A percentile compares a stretch with the other conserved stretches of the same genome.
phyloP scores from a whole-genome alignment of 2,113 vertebrate species.

The Microcebus tavaratra region DNA sequence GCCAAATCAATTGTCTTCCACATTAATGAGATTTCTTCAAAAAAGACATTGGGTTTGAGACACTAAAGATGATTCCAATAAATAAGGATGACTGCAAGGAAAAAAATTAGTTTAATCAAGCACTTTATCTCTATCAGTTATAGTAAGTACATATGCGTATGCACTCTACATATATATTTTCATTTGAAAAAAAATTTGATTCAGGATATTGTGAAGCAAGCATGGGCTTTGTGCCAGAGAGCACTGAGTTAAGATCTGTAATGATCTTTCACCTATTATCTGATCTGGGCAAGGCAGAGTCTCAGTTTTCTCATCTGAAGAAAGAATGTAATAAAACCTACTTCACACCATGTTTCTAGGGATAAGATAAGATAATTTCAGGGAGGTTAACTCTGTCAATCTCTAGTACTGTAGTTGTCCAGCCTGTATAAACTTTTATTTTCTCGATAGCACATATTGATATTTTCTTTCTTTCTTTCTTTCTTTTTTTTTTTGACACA shows the following conservation, averaged over 20 bases:
- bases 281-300: background rate
- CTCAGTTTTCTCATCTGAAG: background rate
- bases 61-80: background rate
- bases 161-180: background rate
- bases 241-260: background rate
- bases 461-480: background rate
- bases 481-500: no score
- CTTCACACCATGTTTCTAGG: background rate
- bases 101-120: background rate
- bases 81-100: background rate
- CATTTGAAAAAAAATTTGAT: background rate
- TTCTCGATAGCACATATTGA: background rate
- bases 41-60: background rate
- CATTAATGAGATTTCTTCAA: background rate
- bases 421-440: background rate
- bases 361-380: background rate
- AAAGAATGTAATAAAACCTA: background rate
- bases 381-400: background rate
- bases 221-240: background rate
- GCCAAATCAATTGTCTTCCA: background rate
- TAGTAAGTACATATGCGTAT: background rate
- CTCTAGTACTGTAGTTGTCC: fast-evolving
- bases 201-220: background rate
- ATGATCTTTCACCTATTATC: background rate
- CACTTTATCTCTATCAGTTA: background rate